Evolutionary conservation across 2,888 invertebrate species (phyloP).

Genomic region (Hipparchia semele): DNA sequence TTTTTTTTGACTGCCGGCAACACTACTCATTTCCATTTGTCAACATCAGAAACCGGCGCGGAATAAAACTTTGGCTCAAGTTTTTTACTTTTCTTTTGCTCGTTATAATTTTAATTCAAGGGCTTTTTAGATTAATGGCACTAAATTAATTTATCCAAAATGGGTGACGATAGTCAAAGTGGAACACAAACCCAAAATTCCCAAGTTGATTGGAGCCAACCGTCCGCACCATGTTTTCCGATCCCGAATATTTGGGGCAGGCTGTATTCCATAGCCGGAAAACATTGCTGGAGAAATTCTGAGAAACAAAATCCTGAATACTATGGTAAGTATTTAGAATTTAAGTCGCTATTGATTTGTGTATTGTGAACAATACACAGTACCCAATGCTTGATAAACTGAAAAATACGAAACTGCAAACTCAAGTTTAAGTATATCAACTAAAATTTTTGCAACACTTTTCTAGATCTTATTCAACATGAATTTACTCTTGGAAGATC

Average conservation of each 20-base stretch:
- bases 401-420: neutral
- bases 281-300: conserved; percentile 62
- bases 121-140: neutral
- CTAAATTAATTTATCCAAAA: conserved; percentile 41
- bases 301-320: conserved; percentile 59
- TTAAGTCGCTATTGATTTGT: neutral
- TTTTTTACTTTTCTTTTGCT: neutral
- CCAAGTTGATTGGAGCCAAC: conserved; percentile 75
- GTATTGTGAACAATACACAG: neutral
- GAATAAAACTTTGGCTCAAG: neutral
- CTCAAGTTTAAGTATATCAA: neutral
- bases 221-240: conserved; percentile 58
- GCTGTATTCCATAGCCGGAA: conserved; percentile 64
- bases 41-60: neutral
- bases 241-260: conserved; percentile 81
- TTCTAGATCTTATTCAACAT: conserved; percentile 78
- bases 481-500: conserved; percentile 82
- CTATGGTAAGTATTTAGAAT: conserved; percentile 56
- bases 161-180: conserved; percentile 66
- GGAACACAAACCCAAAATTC: conserved; percentile 75
- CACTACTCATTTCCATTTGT: neutral
- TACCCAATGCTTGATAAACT: neutral
- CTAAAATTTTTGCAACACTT: too few relatives aligned
- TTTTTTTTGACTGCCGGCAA: too few relatives aligned
- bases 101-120: neutral